Conservation (phyloP, 2,888 invertebrate genomes). For the Notodonta ziczac region DNA sequence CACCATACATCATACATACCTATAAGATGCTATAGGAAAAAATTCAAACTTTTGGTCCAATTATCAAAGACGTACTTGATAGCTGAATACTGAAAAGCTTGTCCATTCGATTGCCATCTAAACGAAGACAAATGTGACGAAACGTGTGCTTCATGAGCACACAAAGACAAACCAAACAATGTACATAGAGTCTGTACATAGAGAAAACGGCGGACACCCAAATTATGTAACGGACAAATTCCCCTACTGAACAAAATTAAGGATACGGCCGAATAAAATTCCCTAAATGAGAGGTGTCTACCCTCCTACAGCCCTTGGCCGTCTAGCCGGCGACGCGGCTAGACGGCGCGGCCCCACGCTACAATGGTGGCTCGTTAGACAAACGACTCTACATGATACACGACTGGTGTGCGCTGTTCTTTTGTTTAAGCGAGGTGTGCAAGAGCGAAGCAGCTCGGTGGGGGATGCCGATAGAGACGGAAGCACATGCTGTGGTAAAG, state of each 20-base stretch:
- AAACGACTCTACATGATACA: constrained; percentile 47
- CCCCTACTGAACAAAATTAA: neutral
- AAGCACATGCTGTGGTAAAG: neutral
- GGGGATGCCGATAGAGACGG: constrained; percentile 18
- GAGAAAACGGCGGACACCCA: no score
- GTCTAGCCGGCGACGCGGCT: constrained; percentile 59
- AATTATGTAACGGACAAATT: no score
- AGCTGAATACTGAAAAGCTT: no score
- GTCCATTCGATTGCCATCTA: no score
- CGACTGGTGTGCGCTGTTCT: constrained; percentile 36
- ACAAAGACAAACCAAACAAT: no score
- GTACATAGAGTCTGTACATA: no score
- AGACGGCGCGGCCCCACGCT: constrained; percentile 70
- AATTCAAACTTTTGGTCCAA: no score
- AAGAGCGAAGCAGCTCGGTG: constrained; percentile 20
- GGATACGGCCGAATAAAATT: constrained; percentile 21
- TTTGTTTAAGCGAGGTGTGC: constrained; percentile 39
- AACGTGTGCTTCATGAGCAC: no score
- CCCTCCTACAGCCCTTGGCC: constrained; percentile 29
- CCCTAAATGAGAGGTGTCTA: constrained; percentile 24
- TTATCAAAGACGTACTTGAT: no score
- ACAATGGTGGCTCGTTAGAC: constrained; percentile 57
- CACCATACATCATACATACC: no score
- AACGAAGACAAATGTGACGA: no score
- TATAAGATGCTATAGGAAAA: no score